phyloP scores from a whole-genome alignment of 2,888 invertebrate genomes.

The Polydrusus cervinus region DNA sequence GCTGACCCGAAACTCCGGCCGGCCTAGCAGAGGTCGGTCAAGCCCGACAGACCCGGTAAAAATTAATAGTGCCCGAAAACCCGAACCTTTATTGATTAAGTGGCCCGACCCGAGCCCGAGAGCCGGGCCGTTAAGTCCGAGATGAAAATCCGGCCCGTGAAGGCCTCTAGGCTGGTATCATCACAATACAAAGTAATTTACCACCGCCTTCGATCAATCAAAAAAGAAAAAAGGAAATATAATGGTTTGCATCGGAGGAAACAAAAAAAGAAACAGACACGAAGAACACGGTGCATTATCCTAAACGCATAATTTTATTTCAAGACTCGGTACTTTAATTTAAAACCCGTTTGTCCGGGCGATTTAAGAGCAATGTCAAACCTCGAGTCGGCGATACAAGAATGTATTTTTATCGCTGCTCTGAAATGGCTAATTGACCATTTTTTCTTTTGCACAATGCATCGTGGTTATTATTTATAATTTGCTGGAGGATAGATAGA shows the following conservation, averaged over 20 bases:
- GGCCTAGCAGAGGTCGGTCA: no score
- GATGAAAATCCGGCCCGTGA: no score
- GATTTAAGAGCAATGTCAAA: constrained; percentile 47
- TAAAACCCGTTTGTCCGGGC: constrained; percentile 42
- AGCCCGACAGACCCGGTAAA: no score
- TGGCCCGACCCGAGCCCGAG: no score
- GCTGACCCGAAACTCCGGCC: no score
- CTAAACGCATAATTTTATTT: constrained; percentile 44
- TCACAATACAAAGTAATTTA: constrained; percentile 38
- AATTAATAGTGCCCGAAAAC: no score
- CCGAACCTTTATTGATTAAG: no score
- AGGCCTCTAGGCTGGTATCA: background rate
- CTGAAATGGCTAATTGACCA: constrained; percentile 52
- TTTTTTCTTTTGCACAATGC: constrained; percentile 52
- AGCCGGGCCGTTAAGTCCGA: no score
- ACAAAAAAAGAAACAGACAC: constrained; percentile 31
- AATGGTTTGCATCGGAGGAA: constrained; percentile 13
- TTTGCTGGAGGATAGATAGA: constrained; percentile 39
- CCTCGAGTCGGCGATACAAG: constrained; percentile 29
- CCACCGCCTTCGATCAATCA: constrained; percentile 18
- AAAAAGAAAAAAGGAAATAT: constrained; percentile 31
- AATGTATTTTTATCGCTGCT: constrained; percentile 44
- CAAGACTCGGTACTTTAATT: constrained; percentile 37
- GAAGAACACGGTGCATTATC: constrained; percentile 45
- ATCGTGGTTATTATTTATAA: constrained; percentile 47